These are phyloP conservation scores for Cotesia vestalis DNA, from an alignment of 1,140 invertebrate genomes.

Conservation along the genomic window DNA sequence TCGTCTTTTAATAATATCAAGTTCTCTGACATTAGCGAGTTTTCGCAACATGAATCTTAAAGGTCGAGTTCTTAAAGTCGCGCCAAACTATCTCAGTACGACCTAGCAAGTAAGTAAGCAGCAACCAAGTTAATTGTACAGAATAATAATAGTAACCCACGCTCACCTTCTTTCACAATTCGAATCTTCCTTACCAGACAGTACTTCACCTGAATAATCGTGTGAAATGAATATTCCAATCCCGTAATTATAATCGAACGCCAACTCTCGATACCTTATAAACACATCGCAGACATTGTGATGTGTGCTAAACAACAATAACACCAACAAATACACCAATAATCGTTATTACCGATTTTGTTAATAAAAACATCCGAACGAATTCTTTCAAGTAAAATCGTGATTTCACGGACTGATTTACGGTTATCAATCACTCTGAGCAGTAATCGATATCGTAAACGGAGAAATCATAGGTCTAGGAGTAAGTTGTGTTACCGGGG, in stretches of 20 bases:
- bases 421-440: slow-evolving; percentile 4
- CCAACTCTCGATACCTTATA: slow-evolving; percentile 1
- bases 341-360: no score
- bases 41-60: slow-evolving; percentile 51
- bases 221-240: slow-evolving; percentile 40
- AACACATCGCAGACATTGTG: no score
- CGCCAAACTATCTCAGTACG: slow-evolving; percentile 30
- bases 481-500: slow-evolving; percentile 1
- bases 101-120: slow-evolving; percentile 21
- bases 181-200: slow-evolving; percentile 23
- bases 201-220: slow-evolving; percentile 45
- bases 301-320: no score
- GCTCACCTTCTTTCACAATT: slow-evolving; percentile 42
- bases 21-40: slow-evolving; percentile 18
- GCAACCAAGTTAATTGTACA: slow-evolving; percentile 38
- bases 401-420: slow-evolving; percentile 2
- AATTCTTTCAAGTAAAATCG: neutral
- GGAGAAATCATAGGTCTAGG: slow-evolving; percentile 17
- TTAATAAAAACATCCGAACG: slow-evolving; percentile 7
- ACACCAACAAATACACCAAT: neutral
- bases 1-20: neutral
- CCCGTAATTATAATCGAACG: slow-evolving; percentile 31
- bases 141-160: slow-evolving; percentile 33
- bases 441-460: slow-evolving; percentile 6
- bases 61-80: slow-evolving; percentile 53